Conservation (phyloP, 2,888 invertebrate genomes). For the Cyclophora punctaria region DNA sequence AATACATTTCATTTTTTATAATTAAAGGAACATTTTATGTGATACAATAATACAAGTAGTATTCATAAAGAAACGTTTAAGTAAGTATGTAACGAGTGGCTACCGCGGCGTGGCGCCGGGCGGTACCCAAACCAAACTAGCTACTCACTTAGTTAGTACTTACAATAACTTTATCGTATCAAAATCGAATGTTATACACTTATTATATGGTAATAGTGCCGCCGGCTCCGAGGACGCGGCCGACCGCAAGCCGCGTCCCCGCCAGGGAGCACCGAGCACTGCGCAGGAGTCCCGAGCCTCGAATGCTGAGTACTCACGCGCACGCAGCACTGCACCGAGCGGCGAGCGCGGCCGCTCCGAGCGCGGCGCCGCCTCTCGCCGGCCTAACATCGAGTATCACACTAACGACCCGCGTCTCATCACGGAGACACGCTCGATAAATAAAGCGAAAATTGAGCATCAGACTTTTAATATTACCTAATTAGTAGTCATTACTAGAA, state of each 20-base stretch:
- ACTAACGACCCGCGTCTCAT: conserved; percentile 3
- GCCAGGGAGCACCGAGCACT: too few relatives aligned
- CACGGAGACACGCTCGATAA: conserved; percentile 9
- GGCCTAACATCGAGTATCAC: conserved; percentile 3
- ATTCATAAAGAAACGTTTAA: too few relatives aligned
- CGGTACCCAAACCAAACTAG: too few relatives aligned
- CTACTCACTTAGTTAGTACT: too few relatives aligned
- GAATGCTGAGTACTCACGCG: too few relatives aligned
- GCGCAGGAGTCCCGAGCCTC: too few relatives aligned
- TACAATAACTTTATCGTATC: too few relatives aligned
- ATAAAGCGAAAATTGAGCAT: conserved; percentile 31
- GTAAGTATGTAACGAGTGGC: too few relatives aligned
- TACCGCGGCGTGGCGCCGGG: too few relatives aligned
- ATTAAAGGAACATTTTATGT: conserved; percentile 16
- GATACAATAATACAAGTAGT: conserved; percentile 7
- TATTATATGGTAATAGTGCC: conserved; percentile 9
- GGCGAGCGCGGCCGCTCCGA: background rate
- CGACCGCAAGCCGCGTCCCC: background rate
- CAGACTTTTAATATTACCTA: conserved; percentile 29
- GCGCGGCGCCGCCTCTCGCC: background rate
- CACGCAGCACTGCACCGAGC: background rate
- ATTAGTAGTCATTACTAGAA: conserved; percentile 7
- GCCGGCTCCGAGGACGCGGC: too few relatives aligned
- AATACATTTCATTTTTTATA: background rate
- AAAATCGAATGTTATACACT: conserved; percentile 3